Conservation (phyloP, 2,888 invertebrate genomes). For the Dryobotodes eremita region DNA sequence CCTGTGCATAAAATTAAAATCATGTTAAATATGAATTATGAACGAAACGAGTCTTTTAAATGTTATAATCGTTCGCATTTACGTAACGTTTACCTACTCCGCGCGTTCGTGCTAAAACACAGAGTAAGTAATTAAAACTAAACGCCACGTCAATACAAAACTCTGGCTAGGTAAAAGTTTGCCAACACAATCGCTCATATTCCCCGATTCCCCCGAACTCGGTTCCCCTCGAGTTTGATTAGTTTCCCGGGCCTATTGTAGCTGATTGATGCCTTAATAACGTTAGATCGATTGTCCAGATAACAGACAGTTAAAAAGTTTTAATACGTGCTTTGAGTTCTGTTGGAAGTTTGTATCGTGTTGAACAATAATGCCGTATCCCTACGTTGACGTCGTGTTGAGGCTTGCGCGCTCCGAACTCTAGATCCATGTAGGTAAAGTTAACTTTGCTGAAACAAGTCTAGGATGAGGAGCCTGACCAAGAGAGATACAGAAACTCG, state of each 20-base stretch:
- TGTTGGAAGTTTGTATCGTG: slow-evolving; percentile 17
- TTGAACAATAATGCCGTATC: neutral
- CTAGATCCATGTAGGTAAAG: no score
- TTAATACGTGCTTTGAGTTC: slow-evolving; percentile 33
- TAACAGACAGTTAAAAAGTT: slow-evolving; percentile 52
- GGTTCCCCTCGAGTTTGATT: slow-evolving; percentile 53
- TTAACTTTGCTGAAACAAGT: no score
- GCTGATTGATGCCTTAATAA: slow-evolving; percentile 63
- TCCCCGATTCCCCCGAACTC: slow-evolving; percentile 34
- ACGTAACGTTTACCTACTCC: neutral
- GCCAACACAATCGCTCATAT: slow-evolving; percentile 52
- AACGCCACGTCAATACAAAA: slow-evolving; percentile 43
- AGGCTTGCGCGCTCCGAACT: no score
- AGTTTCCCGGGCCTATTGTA: slow-evolving; percentile 52
- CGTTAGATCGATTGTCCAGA: slow-evolving; percentile 59
- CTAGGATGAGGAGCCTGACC: no score
- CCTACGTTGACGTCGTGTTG: no score
- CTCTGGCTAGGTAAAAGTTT: slow-evolving; percentile 42
- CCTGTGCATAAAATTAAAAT: no score
- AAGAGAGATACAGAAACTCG: no score
- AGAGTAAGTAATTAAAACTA: slow-evolving; percentile 53
- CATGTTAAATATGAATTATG: neutral
- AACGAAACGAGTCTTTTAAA: neutral
- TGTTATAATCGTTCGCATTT: neutral
- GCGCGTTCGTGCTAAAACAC: neutral